Percentiles rank a stretch among this genome's conserved stretches.
Evolutionary conservation across 37 sponge, comb jelly and placozoan genomes (phyloP).

Genomic region (Bolinopsis microptera): DNA sequence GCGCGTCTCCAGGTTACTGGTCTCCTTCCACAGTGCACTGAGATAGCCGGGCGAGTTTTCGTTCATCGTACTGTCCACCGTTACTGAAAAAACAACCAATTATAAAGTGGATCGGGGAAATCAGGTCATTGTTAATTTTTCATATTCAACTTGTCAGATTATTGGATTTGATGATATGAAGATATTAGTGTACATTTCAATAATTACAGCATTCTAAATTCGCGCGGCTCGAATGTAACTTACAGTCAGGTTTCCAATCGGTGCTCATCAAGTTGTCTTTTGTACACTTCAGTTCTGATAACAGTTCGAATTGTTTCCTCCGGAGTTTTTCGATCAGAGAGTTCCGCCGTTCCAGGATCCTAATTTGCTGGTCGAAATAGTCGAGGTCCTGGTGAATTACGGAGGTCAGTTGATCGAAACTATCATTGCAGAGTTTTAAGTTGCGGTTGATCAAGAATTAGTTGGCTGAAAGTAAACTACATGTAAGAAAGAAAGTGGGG

Average conservation of each 20-base stretch:
- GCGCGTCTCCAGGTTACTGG: background rate
- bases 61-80: conserved; percentile 57
- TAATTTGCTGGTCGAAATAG: conserved; percentile 56
- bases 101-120: too few species aligned
- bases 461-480: too few species aligned
- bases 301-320: conserved; percentile 52
- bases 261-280: conserved; percentile 55
- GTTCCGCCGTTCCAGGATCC: conserved; percentile 42
- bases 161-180: too few species aligned
- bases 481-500: background rate
- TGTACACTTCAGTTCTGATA: conserved; percentile 9
- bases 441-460: too few species aligned
- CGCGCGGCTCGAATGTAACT: too few species aligned
- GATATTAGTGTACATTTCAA: too few species aligned
- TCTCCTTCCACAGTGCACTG: conserved; percentile 59
- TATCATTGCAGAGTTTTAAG: too few species aligned
- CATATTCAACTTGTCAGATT: too few species aligned
- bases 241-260: conserved; percentile 55
- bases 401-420: too few species aligned
- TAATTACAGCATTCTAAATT: too few species aligned
- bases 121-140: too few species aligned
- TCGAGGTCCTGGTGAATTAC: conserved; percentile 62
- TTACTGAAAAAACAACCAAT: conserved; percentile 8
- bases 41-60: conserved; percentile 63
- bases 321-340: conserved; percentile 49